phyloP scores from a whole-genome alignment of 2,888 invertebrate genomes.

The Micoletzkya japonica region DNA sequence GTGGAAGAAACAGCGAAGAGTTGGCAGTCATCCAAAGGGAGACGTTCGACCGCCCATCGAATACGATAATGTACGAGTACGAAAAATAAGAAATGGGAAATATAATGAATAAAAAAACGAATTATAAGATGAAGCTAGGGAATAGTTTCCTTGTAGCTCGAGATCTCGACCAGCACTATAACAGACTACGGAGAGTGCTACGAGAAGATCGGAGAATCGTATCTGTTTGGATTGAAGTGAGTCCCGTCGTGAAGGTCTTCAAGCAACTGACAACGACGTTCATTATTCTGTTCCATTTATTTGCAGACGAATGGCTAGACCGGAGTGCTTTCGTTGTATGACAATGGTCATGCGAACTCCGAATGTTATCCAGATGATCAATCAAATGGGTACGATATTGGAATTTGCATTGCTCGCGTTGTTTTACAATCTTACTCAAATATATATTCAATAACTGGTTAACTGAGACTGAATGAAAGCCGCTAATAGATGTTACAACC shows the following conservation, averaged over 20 bases:
- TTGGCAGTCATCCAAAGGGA: neutral
- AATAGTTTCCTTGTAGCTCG: conserved; percentile 30
- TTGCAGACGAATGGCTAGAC: conserved; percentile 47
- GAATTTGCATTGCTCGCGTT: no score
- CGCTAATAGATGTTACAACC: no score
- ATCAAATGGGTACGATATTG: conserved; percentile 44
- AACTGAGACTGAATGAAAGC: no score
- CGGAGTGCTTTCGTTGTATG: conserved; percentile 51
- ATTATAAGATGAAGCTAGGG: neutral
- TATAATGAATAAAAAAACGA: neutral
- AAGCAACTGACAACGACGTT: neutral
- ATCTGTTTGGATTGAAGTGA: conserved; percentile 49
- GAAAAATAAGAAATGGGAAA: neutral
- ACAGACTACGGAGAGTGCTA: conserved; percentile 54
- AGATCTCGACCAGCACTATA: conserved; percentile 42
- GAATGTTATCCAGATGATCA: conserved; percentile 50
- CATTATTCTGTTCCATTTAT: neutral
- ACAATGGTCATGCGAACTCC: conserved; percentile 43
- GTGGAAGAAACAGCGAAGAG: conserved; percentile 15
- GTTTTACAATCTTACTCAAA: no score
- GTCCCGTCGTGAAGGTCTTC: neutral
- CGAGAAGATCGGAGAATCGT: conserved; percentile 41
- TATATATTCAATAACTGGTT: no score
- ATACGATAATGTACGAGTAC: conserved; percentile 19
- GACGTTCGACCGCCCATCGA: conserved; percentile 23